Evolutionary conservation across 2,888 invertebrate species (phyloP).

Genomic region (Thecophora atra): DNA sequence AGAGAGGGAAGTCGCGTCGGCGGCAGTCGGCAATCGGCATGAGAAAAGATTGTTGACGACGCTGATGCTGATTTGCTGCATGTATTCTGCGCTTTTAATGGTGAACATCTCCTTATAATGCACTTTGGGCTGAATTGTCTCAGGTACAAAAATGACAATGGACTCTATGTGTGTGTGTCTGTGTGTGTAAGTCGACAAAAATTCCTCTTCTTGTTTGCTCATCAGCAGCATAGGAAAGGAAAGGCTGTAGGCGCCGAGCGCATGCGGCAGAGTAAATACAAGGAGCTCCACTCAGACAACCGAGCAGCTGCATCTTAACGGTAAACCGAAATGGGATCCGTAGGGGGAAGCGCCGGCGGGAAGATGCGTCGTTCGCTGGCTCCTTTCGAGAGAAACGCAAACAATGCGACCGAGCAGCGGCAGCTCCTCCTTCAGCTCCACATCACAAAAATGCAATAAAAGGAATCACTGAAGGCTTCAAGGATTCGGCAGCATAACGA

Average conservation of each 20-base stretch:
- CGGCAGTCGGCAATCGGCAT: no score
- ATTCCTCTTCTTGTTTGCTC: not conserved
- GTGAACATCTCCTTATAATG: no score
- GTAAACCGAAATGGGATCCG: constrained; percentile 25
- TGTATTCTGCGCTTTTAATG: no score
- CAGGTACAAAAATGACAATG: no score
- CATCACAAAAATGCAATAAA: not conserved
- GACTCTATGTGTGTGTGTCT: no score
- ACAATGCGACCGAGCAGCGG: not conserved
- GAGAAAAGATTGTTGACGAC: no score
- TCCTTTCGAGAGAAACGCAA: not conserved
- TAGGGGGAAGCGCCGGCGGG: constrained; percentile 3
- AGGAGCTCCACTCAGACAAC: constrained; percentile 17
- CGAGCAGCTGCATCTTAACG: constrained; percentile 30
- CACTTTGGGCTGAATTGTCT: no score
- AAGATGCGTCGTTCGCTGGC: not conserved
- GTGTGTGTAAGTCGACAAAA: no score
- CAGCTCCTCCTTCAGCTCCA: not conserved
- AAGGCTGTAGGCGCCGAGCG: no score
- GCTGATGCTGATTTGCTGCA: no score
- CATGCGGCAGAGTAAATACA: not conserved
- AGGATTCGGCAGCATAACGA: constrained; percentile 9
- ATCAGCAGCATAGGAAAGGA: not conserved
- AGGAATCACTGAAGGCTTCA: not conserved
- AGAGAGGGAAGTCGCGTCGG: no score